A percentile compares a stretch with the other conserved stretches of the same genome.
phyloP scores from a whole-genome alignment of 1,140 invertebrate species.

The Ostrea edulis region DNA sequence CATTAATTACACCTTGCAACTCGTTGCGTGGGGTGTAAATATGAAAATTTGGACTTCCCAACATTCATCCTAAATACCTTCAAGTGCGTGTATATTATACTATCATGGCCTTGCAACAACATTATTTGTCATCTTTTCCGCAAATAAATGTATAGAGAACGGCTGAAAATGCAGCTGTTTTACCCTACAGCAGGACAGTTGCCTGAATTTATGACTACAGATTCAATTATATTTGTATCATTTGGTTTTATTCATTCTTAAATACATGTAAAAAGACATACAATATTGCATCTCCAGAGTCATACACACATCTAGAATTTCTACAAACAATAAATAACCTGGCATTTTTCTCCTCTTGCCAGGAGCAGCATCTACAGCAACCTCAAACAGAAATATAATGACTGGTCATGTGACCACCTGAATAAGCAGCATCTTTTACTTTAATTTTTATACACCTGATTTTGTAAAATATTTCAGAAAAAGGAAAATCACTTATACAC shows the following conservation, averaged over 20 bases:
- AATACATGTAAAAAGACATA: conserved; percentile 47
- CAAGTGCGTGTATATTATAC: too few species aligned
- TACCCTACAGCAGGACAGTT: too few species aligned
- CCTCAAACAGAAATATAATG: conserved; percentile 35
- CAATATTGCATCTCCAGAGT: conserved; percentile 29
- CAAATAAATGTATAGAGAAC: too few species aligned
- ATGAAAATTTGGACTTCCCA: too few species aligned
- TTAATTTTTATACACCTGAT: background rate
- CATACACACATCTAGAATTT: conserved; percentile 40
- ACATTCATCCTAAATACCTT: too few species aligned
- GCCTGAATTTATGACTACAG: background rate
- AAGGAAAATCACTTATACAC: conserved; percentile 3
- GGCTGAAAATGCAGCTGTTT: too few species aligned
- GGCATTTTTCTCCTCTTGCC: background rate
- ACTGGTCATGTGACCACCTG: conserved; percentile 31
- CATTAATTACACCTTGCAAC: too few species aligned
- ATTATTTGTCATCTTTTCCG: too few species aligned
- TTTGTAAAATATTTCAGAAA: background rate
- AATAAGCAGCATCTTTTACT: background rate
- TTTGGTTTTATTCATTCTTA: conserved; percentile 45
- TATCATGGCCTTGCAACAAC: too few species aligned
- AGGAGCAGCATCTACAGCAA: conserved; percentile 33
- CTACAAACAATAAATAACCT: conserved; percentile 39
- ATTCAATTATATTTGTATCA: background rate
- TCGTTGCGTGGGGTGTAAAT: too few species aligned